Base-by-base conservation (phyloP, 1,140 invertebrate species). In the Halictus rubicundus region DNA sequence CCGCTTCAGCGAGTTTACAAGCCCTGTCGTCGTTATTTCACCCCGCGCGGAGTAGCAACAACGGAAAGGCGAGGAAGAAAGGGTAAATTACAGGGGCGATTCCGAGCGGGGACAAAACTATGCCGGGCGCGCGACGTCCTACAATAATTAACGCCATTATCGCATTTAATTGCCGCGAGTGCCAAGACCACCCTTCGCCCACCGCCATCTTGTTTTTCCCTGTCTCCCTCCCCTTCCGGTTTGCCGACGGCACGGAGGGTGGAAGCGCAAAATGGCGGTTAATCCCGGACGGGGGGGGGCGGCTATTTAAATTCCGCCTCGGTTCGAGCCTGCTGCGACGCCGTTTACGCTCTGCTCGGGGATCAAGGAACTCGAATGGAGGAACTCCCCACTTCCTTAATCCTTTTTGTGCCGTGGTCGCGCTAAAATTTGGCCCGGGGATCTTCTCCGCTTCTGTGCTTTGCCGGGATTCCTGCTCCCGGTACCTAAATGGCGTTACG, bases 181-280 rank as follows among this genome's bases (percentile, higher is more conserved):
- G 78, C 73, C 80, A 86, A 82, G 82, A 85, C 74, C 71, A 70
- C 81, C 73, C 82, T 81, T 80, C 80, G 78, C 27, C 69, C 72
- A 79, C 60, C 84, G 87, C 88, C 88, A 90, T 90, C 86, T 89
- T 90, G 89, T 89, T 90, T 88, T 88, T 84, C 84, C 64, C 77
- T 46, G 37, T 75, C 78, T 80, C 71, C 76, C 80, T 76, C 77
- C 83, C 61, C 68, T 78, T 68, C 68, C 78, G 68, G 64, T 76
- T 52, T 66, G 42, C 80, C 75, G 16, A 57, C 59, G 16, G 64
- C 61, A 4, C 82, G 49, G 63, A 80, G 72, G 79, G 52, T 85
- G 74, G 82, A 82, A 81, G 75, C 84, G 87, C 87, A 90, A 92
- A 91, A 91, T 91, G 90, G 89, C 88, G 86, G 88, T 89, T 89